Conservation (phyloP, 2,113 vertebrate species). For the Haliaeetus leucogaster region DNA sequence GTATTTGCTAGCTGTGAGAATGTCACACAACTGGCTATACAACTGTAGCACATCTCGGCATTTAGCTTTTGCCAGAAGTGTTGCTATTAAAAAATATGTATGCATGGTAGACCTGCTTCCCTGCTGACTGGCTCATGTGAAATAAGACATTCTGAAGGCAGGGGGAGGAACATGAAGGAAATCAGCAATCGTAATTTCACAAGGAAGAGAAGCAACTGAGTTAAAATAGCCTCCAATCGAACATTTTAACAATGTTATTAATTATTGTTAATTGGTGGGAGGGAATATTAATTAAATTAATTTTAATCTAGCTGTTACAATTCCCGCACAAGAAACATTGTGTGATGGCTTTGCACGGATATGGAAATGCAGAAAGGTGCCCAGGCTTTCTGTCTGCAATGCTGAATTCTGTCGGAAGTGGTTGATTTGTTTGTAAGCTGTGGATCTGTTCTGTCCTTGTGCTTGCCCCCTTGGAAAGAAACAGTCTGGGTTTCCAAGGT, state of each 20-base stretch:
- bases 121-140: not conserved
- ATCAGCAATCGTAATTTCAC: not conserved
- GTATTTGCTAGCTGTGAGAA: not conserved
- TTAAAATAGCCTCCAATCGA: not conserved
- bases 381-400: not conserved
- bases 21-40: not conserved
- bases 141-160: not conserved
- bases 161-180: not conserved
- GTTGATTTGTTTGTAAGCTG: not conserved
- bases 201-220: not conserved
- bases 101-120: not conserved
- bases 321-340: not conserved
- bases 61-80: conserved; percentile 7
- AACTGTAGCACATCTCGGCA: not conserved
- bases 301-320: not conserved
- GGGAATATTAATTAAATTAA: not conserved
- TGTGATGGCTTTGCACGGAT: not conserved
- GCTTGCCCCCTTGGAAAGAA: not conserved
- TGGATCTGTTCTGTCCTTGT: not conserved
- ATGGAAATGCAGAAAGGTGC: not conserved
- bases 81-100: not conserved
- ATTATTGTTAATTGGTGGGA: not conserved
- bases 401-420: not conserved
- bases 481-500: not conserved
- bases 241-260: not conserved